Conservation (phyloP, 2,888 invertebrate genomes). For the Drosophila sordidula region DNA sequence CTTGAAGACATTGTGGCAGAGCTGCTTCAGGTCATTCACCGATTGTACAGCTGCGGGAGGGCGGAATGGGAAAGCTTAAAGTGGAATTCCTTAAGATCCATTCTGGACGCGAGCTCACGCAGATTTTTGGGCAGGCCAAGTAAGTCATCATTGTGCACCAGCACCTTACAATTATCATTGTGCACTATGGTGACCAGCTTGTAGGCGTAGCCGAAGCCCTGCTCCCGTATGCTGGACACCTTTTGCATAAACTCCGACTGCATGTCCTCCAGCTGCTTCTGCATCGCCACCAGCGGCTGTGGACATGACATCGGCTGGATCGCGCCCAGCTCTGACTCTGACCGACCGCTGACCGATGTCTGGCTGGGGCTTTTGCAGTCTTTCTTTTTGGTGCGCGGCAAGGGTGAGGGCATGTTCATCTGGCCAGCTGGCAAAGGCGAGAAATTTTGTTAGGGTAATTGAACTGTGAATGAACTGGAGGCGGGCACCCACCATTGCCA, state of each 20-base stretch:
- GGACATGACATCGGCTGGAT: slow-evolving; percentile 1
- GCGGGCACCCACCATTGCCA: background rate
- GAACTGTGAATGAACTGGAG: no score
- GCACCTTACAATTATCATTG: slow-evolving; percentile 48
- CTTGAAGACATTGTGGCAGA: slow-evolving; percentile 40
- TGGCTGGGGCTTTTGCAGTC: background rate
- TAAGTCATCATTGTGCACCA: slow-evolving; percentile 56
- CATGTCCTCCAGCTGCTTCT: slow-evolving; percentile 33
- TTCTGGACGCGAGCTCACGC: slow-evolving; percentile 46
- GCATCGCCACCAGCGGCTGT: slow-evolving; percentile 28
- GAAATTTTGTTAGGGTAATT: background rate
- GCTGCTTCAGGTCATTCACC: slow-evolving; percentile 53
- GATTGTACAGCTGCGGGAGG: slow-evolving; percentile 40
- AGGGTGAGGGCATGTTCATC: background rate
- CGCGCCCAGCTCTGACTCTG: background rate
- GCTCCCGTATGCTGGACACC: background rate
- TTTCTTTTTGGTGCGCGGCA: background rate
- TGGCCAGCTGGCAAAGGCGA: background rate
- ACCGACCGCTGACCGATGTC: background rate
- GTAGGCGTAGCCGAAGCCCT: slow-evolving; percentile 14
- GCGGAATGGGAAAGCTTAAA: background rate
- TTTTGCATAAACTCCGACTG: slow-evolving; percentile 60
- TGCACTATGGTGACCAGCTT: slow-evolving; percentile 61
- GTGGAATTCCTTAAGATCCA: no score
- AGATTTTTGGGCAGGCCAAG: slow-evolving; percentile 48